Percentiles rank a stretch among this genome's conserved stretches.
Evolutionary conservation across 2,113 vertebrate genomes (phyloP).

Genomic region (Nannospalax galili): DNA sequence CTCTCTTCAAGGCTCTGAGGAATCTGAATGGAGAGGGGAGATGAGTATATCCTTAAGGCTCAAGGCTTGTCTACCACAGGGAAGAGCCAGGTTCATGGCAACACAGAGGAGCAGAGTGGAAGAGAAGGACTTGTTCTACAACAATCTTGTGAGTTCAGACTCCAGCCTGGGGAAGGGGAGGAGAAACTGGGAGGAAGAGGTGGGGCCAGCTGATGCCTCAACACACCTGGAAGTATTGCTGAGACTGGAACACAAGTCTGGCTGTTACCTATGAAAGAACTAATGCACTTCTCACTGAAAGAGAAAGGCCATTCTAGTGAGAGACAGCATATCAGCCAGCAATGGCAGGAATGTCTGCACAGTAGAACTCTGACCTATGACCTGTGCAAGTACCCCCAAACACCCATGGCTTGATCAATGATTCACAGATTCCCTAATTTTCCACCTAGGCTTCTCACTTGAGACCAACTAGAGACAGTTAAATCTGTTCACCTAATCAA

Average conservation of each 20-base stretch:
- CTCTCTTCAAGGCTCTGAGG: background rate
- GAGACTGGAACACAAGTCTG: background rate
- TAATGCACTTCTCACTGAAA: background rate
- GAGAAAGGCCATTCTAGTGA: background rate
- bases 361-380: background rate
- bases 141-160: background rate
- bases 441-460: background rate
- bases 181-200: background rate
- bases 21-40: background rate
- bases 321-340: background rate
- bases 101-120: background rate
- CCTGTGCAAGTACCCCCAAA: background rate
- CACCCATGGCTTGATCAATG: background rate
- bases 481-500: background rate
- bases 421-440: background rate
- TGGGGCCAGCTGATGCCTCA: background rate
- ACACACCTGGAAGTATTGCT: background rate
- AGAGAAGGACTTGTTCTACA: background rate
- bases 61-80: background rate
- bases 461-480: background rate
- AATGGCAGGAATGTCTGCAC: background rate
- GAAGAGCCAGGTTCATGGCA: background rate
- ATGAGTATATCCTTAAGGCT: background rate
- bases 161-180: background rate
- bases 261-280: background rate